Evolutionary conservation across 2,113 vertebrate genomes (phyloP).

Genomic region (Otis tarda): DNA sequence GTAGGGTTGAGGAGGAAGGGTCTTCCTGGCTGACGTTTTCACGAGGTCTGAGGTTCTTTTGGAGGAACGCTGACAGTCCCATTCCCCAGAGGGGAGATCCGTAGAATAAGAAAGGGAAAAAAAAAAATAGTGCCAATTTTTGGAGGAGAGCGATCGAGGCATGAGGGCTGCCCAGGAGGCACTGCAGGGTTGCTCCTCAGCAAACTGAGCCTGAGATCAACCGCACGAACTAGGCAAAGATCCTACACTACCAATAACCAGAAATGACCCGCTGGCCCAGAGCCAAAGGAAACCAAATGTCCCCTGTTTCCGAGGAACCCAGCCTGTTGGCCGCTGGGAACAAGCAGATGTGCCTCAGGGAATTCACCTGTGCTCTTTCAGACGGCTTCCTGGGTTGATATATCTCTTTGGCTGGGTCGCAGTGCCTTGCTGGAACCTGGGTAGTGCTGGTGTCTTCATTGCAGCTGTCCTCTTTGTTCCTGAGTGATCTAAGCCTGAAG

Average conservation of each 20-base stretch:
- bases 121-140: rapidly evolving
- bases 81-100: neutral
- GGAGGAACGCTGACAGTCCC: neutral
- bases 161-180: neutral
- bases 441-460: neutral
- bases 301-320: neutral
- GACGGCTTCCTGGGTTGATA: neutral
- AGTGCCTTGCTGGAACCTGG: neutral
- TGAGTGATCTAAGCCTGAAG: neutral
- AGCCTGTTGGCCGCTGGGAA: neutral
- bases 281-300: neutral
- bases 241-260: neutral
- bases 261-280: rapidly evolving
- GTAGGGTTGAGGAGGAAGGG: neutral
- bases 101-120: neutral
- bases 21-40: neutral
- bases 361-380: neutral
- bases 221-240: neutral
- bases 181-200: neutral
- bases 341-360: neutral
- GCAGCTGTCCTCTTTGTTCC: neutral
- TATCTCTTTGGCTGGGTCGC: neutral
- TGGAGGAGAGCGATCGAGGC: neutral
- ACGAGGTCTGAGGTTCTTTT: neutral
- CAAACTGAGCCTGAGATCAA: neutral